Evolutionary conservation across 2,888 invertebrate genomes (phyloP), one percentile per base, ranked within the genome.

Genomic region (Cabera pusaria): DNA sequence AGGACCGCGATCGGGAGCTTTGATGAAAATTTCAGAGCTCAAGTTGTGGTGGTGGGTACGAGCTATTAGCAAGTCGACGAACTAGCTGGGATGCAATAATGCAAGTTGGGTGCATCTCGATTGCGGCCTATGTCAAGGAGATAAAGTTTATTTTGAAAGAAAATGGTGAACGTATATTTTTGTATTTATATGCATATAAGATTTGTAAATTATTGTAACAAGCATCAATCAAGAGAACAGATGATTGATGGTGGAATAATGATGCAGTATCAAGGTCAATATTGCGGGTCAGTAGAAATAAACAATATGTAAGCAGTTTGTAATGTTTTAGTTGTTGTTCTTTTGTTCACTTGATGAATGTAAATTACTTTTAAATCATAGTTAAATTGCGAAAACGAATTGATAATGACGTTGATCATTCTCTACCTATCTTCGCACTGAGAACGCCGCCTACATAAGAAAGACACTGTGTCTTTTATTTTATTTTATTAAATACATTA

Each of bases 261-360:
- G 73, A 73, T 77, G 73, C 71, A 72, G 71, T 72, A 80, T 74
- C 73, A 77, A 79, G 81, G 80, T 48, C 78, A 74, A 46, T 31
- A 45, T 68, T 72, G 69, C 70, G 60, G 71, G 73, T 70, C 69
- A 64, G 58, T 44, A 63, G 42, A 67, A 64, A 66, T 56, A 67
- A 63, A 60, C 53, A 56, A 71, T 73, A 70, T 58, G 65, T 62
- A 66, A 14, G 4, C 2, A 14, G 71, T 72, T 66, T 66, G 63
- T 64, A 58, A 54, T 44, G 55, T 62, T 58, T 56, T 56, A 48
- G 52, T 61, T 63, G n/a, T n/a, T 64, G 61, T 65, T 65, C 48
- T 56, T 52, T 45, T 48, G 41, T 46, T 58, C 54, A 51, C 54
- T 40, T 51, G 53, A 43, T 44, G 56, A 52, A 57, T 59, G 45